Percentiles rank a stretch among this genome's conserved stretches.
These are phyloP conservation scores for Terebella lapidaria DNA, from an alignment of 2,888 invertebrate species.

Conservation along the genomic window DNA sequence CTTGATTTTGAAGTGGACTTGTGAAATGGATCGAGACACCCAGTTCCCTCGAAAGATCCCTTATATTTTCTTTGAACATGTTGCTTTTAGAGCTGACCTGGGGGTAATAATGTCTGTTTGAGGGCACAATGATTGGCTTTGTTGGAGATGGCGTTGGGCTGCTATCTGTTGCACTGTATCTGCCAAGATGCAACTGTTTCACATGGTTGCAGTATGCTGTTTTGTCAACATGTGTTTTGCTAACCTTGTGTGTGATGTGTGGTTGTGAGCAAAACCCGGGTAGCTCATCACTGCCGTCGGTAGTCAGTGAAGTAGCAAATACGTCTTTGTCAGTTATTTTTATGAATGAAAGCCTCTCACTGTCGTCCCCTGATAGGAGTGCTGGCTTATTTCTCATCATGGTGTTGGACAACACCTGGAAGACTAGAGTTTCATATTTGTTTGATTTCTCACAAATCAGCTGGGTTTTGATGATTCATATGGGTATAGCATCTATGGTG, in stretches of 20 bases:
- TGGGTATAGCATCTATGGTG: conserved; percentile 2
- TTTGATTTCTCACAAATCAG: neutral
- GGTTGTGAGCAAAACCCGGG: no score
- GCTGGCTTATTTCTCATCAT: conserved; percentile 3
- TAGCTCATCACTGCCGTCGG: no score
- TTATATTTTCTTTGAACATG: neutral
- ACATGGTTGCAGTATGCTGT: conserved; percentile 4
- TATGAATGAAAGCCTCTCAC: conserved; percentile 1
- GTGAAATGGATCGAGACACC: conserved; percentile 3
- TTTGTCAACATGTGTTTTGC: no score
- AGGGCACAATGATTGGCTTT: neutral
- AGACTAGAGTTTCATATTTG: neutral
- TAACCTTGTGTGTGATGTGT: no score
- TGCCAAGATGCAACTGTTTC: neutral
- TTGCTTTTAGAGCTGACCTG: neutral
- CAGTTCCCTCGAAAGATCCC: neutral
- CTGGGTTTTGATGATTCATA: neutral
- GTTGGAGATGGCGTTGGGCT: neutral
- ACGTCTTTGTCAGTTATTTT: neutral
- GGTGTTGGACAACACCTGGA: neutral
- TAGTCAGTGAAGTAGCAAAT: no score
- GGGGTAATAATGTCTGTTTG: neutral
- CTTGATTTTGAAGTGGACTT: neutral
- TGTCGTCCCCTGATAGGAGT: neutral
- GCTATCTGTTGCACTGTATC: neutral